Conservation (phyloP, 2,113 vertebrate species). For the Etia nguti region DNA sequence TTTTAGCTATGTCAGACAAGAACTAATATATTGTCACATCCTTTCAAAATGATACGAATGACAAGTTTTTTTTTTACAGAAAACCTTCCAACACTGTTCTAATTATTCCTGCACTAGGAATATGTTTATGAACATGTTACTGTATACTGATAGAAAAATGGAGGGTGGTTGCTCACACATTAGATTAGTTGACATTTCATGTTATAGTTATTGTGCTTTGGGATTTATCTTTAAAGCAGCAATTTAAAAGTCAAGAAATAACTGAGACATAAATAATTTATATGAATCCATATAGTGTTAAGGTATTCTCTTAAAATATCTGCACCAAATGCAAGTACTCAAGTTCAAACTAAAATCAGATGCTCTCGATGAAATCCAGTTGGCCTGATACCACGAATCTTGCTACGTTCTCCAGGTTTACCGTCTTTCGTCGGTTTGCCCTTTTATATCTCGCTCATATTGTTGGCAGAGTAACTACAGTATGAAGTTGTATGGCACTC, state of each 20-base stretch:
- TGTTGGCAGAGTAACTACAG: constrained; percentile 31
- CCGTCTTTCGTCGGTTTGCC: constrained; percentile 30
- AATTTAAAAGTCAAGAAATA: neutral
- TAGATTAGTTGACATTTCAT: neutral
- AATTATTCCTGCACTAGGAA: neutral
- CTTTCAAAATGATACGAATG: neutral
- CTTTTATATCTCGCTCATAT: constrained; percentile 51
- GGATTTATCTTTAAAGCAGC: neutral
- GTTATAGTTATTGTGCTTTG: neutral
- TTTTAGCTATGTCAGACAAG: neutral
- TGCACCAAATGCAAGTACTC: neutral
- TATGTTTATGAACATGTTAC: neutral
- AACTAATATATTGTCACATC: neutral
- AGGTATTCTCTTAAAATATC: constrained; percentile 7
- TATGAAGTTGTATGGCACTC: constrained; percentile 42
- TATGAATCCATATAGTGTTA: neutral
- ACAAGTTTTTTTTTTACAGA: neutral
- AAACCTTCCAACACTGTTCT: neutral
- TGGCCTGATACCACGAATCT: constrained; percentile 10
- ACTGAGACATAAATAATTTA: neutral
- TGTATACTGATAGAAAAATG: neutral
- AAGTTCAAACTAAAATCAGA: constrained; percentile 5
- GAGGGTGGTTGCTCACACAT: neutral
- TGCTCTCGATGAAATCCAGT: constrained; percentile 39
- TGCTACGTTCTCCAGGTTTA: constrained; percentile 35